A percentile compares a stretch with the other conserved stretches of the same genome.
Conservation (phyloP, 2,113 vertebrate species). For the Lucifuga dentata region DNA sequence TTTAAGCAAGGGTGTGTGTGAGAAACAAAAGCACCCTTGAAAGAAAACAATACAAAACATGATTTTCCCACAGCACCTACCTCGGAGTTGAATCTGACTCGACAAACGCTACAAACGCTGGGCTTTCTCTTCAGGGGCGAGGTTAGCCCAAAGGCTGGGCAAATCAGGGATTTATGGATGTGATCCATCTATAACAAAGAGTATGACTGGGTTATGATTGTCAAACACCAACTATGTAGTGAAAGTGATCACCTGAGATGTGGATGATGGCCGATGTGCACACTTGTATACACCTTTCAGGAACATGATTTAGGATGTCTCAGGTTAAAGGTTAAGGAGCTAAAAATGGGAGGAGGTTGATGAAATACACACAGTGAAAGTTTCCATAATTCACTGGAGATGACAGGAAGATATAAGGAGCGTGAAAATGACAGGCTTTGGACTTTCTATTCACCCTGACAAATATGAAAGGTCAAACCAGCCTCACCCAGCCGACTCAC, state of each 20-base stretch:
- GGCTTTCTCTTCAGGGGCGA: constrained; percentile 90
- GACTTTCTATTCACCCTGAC: too few relatives aligned
- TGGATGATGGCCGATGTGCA: constrained; percentile 13
- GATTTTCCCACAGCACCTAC: constrained; percentile 82
- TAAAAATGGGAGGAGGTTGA: not conserved
- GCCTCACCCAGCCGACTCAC: constrained; percentile 12
- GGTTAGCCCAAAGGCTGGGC: constrained; percentile 87
- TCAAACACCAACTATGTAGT: constrained; percentile 14
- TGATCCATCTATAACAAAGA: constrained; percentile 89
- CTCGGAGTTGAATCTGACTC: constrained; percentile 92
- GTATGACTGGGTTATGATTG: not conserved
- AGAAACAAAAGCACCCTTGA: constrained; percentile 20
- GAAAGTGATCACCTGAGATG: constrained; percentile 17
- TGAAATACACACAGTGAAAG: not conserved
- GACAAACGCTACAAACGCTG: constrained; percentile 91
- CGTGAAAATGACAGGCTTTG: not conserved
- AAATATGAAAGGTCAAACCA: too few relatives aligned
- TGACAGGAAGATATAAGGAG: too few relatives aligned
- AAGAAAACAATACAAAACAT: constrained; percentile 16
- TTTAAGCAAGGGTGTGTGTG: constrained; percentile 52
- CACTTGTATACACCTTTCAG: not conserved
- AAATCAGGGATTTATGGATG: constrained; percentile 91
- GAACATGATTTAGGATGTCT: constrained; percentile 8
- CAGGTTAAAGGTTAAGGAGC: constrained; percentile 13
- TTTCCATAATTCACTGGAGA: not conserved